Evolutionary conservation across 2,888 invertebrate species (phyloP).

Genomic region (Hyposoter didymator): DNA sequence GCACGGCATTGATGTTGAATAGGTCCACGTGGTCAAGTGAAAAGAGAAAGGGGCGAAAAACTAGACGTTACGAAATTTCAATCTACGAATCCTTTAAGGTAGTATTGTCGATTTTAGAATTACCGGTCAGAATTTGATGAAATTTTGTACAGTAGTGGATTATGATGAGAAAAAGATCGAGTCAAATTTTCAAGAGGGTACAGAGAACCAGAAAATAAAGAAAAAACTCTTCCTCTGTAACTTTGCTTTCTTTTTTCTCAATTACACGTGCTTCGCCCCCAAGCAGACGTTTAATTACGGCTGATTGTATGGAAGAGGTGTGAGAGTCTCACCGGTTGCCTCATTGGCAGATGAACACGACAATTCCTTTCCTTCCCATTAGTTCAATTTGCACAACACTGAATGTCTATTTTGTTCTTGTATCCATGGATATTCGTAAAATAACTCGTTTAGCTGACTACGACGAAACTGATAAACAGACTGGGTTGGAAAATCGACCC

Average conservation of each 20-base stretch:
- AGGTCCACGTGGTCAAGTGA: too few species aligned
- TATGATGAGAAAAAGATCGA: too few species aligned
- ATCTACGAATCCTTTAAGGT: too few species aligned
- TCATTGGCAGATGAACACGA: slow-evolving; percentile 38
- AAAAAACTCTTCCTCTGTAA: background rate
- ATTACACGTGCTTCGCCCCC: slow-evolving; percentile 21
- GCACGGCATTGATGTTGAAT: too few species aligned
- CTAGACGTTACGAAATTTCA: too few species aligned
- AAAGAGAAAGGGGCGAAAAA: too few species aligned
- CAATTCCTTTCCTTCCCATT: slow-evolving; percentile 7
- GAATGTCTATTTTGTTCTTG: too few species aligned
- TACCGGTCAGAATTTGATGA: too few species aligned
- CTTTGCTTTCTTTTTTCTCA: slow-evolving; percentile 10
- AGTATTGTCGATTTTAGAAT: too few species aligned
- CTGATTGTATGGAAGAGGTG: slow-evolving; percentile 22
- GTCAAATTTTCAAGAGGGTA: too few species aligned
- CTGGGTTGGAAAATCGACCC: slow-evolving; percentile 29
- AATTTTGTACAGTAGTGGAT: too few species aligned
- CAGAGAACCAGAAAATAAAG: too few species aligned
- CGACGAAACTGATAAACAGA: background rate
- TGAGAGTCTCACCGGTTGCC: slow-evolving; percentile 17
- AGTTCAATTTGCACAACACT: background rate
- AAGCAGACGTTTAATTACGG: slow-evolving; percentile 41
- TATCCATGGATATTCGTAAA: background rate
- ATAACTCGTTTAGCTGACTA: background rate